Percentiles rank a stretch among this genome's conserved stretches.
Conservation (phyloP, 2,888 invertebrate species). For the Anoplius nigerrimus region DNA sequence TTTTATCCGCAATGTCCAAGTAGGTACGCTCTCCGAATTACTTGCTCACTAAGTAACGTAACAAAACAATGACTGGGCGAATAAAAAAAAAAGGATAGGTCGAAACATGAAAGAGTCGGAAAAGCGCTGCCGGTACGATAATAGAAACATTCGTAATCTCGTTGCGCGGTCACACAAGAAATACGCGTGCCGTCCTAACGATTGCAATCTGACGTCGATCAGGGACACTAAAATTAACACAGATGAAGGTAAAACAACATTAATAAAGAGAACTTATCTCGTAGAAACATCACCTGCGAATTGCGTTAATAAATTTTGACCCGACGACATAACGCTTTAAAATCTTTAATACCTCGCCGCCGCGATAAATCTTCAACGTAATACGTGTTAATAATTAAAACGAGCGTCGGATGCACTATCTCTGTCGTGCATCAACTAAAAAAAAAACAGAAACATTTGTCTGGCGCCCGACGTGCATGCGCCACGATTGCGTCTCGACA, state of each 20-base stretch:
- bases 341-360: constrained; percentile 9
- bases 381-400: constrained; percentile 8
- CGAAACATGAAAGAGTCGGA: too few species aligned
- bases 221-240: constrained; percentile 12
- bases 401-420: background rate
- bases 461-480: constrained; percentile 13
- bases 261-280: constrained; percentile 15
- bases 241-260: constrained; percentile 12
- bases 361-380: background rate
- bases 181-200: constrained; percentile 21
- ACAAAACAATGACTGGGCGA: constrained; percentile 30
- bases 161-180: constrained; percentile 22
- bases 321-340: constrained; percentile 9
- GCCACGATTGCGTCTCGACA: background rate
- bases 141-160: constrained; percentile 28
- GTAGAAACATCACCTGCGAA: constrained; percentile 1
- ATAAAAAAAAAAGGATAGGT: constrained; percentile 32
- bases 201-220: constrained; percentile 7
- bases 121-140: constrained; percentile 10
- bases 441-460: constrained; percentile 9
- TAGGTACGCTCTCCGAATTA: constrained; percentile 38
- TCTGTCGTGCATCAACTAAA: background rate
- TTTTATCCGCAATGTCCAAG: constrained; percentile 23
- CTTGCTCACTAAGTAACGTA: constrained; percentile 28
- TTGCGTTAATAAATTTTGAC: constrained; percentile 12